Conservation (phyloP, 2,797 vertebrate genomes). For the Spondyliosoma cantharus region DNA sequence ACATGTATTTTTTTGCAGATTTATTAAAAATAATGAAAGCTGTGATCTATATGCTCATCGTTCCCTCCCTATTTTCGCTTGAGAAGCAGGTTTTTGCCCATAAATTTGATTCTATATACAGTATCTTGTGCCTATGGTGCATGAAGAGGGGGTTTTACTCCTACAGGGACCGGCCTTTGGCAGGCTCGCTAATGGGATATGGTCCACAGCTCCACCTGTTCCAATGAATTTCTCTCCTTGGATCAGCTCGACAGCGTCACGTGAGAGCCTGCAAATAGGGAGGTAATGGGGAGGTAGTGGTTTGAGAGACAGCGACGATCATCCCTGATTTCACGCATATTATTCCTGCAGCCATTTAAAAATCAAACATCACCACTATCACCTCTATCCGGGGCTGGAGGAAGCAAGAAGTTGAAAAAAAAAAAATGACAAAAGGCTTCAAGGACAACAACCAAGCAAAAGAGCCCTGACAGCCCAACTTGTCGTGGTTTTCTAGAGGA, state of each 20-base stretch:
- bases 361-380: slow-evolving; percentile 67
- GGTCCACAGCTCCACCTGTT: slow-evolving; percentile 82
- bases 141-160: slow-evolving; percentile 77
- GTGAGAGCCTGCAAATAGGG: slow-evolving; percentile 56
- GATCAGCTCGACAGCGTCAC: slow-evolving; percentile 69
- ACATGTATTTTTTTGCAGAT: slow-evolving; percentile 69
- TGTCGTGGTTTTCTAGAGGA: slow-evolving; percentile 75
- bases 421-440: slow-evolving; percentile 73
- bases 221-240: slow-evolving; percentile 77
- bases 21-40: slow-evolving; percentile 67
- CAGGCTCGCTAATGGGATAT: slow-evolving; percentile 81
- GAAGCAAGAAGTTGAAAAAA: slow-evolving; percentile 54
- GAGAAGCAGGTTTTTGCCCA: slow-evolving; percentile 67
- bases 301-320: slow-evolving; percentile 77
- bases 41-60: slow-evolving; percentile 65
- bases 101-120: slow-evolving; percentile 76
- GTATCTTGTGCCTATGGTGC: slow-evolving; percentile 74
- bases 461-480: slow-evolving; percentile 73
- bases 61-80: slow-evolving; percentile 51
- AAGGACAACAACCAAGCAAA: slow-evolving; percentile 68
- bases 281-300: slow-evolving; percentile 69
- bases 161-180: slow-evolving; percentile 78
- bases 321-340: slow-evolving; percentile 77
- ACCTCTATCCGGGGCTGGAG: slow-evolving; percentile 27
- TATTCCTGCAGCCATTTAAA: slow-evolving; percentile 72